Conservation (phyloP, 2,797 vertebrate species). For the Tokudaia muenninki region DNA sequence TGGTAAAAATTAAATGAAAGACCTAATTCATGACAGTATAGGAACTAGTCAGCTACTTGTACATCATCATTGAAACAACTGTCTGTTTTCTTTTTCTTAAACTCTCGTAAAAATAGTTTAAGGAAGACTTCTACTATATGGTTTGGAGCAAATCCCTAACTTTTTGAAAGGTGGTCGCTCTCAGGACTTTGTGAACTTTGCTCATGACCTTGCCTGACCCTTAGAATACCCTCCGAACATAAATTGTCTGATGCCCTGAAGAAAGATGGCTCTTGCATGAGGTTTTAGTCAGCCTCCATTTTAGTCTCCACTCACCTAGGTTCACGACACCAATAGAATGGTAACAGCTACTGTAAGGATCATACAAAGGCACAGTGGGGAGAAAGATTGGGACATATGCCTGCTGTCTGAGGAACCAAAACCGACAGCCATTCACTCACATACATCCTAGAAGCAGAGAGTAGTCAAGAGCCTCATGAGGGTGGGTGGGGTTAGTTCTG, state of each 20-base stretch:
- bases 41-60: background rate
- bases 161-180: background rate
- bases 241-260: background rate
- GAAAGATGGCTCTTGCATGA: background rate
- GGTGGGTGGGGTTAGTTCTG: background rate
- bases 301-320: background rate
- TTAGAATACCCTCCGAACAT: background rate
- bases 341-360: background rate
- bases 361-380: background rate
- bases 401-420: background rate
- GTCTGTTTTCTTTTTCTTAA: background rate
- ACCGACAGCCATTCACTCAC: background rate
- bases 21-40: background rate
- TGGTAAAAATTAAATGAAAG: constrained; percentile 42
- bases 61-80: background rate
- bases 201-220: background rate
- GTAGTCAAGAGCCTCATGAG: background rate
- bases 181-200: background rate
- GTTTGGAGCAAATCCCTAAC: background rate
- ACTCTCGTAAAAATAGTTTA: background rate
- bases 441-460: background rate
- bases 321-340: background rate
- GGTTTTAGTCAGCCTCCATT: background rate
- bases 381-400: background rate
- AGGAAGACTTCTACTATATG: background rate